phyloP scores from a whole-genome alignment of 2,797 vertebrate genomes.

The Martes flavigula region DNA sequence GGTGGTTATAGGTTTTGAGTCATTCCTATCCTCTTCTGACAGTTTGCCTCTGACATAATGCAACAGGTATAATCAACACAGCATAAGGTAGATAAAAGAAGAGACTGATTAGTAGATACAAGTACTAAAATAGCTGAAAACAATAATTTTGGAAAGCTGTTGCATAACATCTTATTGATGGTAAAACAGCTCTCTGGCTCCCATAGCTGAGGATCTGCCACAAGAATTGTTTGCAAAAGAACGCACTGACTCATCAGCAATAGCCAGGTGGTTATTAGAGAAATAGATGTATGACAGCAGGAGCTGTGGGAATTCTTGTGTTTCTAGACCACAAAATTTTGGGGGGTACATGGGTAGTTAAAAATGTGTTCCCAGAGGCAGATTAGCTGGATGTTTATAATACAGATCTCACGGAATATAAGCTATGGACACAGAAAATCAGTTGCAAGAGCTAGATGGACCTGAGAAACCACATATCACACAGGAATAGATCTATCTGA shows the following conservation, averaged over 20 bases:
- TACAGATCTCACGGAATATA: not conserved
- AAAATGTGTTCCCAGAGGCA: not conserved
- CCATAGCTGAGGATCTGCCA: not conserved
- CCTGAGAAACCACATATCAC: not conserved
- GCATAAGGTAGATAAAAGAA: not conserved
- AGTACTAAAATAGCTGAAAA: not conserved
- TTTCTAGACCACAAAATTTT: not conserved
- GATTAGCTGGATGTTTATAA: not conserved
- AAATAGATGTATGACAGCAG: not conserved
- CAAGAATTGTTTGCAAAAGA: not conserved
- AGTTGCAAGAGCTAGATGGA: not conserved
- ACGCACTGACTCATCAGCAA: not conserved
- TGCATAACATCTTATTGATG: not conserved
- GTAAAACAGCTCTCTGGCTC: not conserved
- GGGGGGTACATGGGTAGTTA: not conserved
- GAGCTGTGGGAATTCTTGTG: not conserved
- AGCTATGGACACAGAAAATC: not conserved
- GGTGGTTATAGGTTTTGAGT: not conserved
- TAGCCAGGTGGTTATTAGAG: not conserved
- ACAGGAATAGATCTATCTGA: rapidly evolving
- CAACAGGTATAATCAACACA: not conserved
- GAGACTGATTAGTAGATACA: not conserved
- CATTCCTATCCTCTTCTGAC: not conserved
- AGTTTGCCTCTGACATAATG: not conserved
- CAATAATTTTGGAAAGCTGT: not conserved